Conservation (phyloP, 2,797 vertebrate species). For the Erpetoichthys calabaricus region DNA sequence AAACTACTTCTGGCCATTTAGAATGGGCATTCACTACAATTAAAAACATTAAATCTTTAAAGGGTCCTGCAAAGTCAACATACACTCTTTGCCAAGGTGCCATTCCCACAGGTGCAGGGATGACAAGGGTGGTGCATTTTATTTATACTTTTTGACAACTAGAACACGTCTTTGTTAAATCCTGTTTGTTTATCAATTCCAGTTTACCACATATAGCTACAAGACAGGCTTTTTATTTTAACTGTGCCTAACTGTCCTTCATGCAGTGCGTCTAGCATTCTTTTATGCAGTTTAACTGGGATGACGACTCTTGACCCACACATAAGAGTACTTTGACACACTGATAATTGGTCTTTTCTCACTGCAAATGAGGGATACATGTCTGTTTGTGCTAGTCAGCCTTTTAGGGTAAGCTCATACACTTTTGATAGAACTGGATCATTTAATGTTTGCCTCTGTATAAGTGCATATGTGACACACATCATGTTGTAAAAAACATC, state of each 20-base stretch:
- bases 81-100: no score
- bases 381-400: conserved; percentile 14
- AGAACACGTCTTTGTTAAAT: conserved; percentile 5
- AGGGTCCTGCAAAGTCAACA: no score
- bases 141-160: no score
- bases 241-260: conserved; percentile 29
- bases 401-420: conserved; percentile 25
- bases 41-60: no score
- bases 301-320: conserved; percentile 9
- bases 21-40: no score
- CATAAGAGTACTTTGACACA: conserved; percentile 20
- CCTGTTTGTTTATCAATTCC: conserved; percentile 22
- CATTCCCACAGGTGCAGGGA: no score
- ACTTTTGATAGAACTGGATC: conserved; percentile 19
- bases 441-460: conserved; percentile 21
- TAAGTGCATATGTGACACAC: conserved; percentile 26
- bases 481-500: conserved; percentile 21
- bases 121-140: no score
- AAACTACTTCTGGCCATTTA: no score
- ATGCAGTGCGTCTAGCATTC: conserved; percentile 20
- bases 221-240: conserved; percentile 29
- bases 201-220: conserved; percentile 28
- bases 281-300: conserved; percentile 18
- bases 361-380: conserved; percentile 18
- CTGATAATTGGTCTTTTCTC: conserved; percentile 17